Base-by-base conservation (phyloP, 2,113 vertebrate species). In the Chinchilla lanigera region DNA sequence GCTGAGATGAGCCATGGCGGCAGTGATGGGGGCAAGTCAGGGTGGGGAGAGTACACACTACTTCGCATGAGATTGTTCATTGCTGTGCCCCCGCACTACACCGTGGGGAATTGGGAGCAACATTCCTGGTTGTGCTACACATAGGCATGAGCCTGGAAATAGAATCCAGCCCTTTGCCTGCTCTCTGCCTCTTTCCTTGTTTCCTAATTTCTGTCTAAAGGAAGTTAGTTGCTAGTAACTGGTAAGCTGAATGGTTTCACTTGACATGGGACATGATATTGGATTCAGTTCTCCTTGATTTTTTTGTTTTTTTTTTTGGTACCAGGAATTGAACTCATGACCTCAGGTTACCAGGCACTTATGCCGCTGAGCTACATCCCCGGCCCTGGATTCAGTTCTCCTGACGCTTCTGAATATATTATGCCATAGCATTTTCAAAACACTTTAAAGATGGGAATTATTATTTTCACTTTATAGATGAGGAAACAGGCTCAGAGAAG, bases 41-140 rank as follows among this genome's bases (percentile, higher is more conserved):
- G 24, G 2, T 16, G 38, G 4, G 20, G 71, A 50, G 9, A 73
- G 78, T 35, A 5, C 22, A 50, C 50, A 75, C 84, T 89, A 95
- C 89, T 89, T 95, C 93, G 33, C 65, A 61, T 96, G 75, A 84
- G n/a, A 80, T 52, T 58, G 2, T 56, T 84, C 86, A 28, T 54
- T 92, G 58, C 35, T 56, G 10, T 69, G n/a, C 80, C 67, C 87
- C 33, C 10, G 87, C 63, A 90, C 50, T 85, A 86, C 52, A 58
- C 47, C 38, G 67, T 38, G 63, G 85, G 82, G 60, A 93, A 65
- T 80, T 96, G 56, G 44, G 60, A 89, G 77, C 58, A 86, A 80
- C 91, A 94, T 95, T 96, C 38, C 54, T 94, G 69, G 52, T 54
- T 73, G 60, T 91, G 24, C 93, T 93, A 78, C 90, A 81, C 91